phyloP scores from a whole-genome alignment of 1,140 invertebrate species.

The Cardiocondyla obscurior region DNA sequence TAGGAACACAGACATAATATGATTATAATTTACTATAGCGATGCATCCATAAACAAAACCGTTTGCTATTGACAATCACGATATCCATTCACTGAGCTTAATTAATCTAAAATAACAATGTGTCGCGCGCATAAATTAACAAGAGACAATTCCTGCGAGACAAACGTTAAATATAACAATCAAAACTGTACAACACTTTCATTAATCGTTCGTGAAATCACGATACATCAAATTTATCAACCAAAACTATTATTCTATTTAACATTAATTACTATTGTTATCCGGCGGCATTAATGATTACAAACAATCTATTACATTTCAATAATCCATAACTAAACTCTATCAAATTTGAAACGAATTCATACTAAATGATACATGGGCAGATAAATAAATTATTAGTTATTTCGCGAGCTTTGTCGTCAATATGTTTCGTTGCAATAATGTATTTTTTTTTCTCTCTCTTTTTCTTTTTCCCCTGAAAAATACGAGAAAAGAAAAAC shows the following conservation, averaged over 20 bases:
- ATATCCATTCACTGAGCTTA: conserved; percentile 16
- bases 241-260: conserved; percentile 5
- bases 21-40: conserved; percentile 19
- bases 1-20: background rate
- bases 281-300: background rate
- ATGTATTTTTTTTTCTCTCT: no score
- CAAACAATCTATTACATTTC: background rate
- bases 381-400: background rate
- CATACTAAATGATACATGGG: background rate
- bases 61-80: conserved; percentile 45
- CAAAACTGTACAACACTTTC: conserved; percentile 44
- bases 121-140: conserved; percentile 44
- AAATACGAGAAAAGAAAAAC: background rate
- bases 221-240: conserved; percentile 11
- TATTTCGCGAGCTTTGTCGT: background rate
- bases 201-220: background rate
- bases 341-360: background rate
- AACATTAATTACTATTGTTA: conserved; percentile 20
- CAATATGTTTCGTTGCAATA: background rate
- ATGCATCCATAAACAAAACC: conserved; percentile 14
- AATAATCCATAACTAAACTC: background rate
- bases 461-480: background rate
- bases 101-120: conserved; percentile 50
- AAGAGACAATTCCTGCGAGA: conserved; percentile 32
- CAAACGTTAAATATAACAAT: conserved; percentile 42